phyloP scores from a whole-genome alignment of 2,888 invertebrate genomes.

The Proisotoma minuta region DNA sequence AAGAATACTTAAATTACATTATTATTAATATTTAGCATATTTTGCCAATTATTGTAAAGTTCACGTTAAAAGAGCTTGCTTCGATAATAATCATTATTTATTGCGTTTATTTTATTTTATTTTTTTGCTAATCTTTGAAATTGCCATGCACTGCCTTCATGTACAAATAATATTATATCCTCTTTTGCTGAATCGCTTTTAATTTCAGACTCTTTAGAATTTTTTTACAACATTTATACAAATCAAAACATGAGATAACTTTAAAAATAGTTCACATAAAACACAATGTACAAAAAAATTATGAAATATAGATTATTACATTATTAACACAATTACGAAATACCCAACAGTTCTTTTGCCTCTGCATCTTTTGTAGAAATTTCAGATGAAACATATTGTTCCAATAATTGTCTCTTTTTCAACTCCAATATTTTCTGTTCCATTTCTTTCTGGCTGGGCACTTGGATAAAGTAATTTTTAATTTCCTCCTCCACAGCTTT shows the following conservation, averaged over 20 bases:
- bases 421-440: slow-evolving; percentile 83
- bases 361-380: slow-evolving; percentile 51
- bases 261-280: not conserved
- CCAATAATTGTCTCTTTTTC: slow-evolving; percentile 86
- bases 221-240: too few relatives aligned
- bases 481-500: slow-evolving; percentile 51
- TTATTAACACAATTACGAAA: slow-evolving; percentile 30
- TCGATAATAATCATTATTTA: too few relatives aligned
- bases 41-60: too few relatives aligned
- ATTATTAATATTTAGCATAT: too few relatives aligned
- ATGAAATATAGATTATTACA: too few relatives aligned
- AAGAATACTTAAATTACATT: not conserved
- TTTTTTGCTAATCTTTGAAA: too few relatives aligned
- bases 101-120: too few relatives aligned
- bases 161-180: too few relatives aligned
- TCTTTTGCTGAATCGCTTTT: too few relatives aligned
- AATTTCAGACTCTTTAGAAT: not conserved
- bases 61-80: too few relatives aligned
- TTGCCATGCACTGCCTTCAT: too few relatives aligned
- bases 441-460: slow-evolving; percentile 90
- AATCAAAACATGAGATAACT: too few relatives aligned
- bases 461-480: slow-evolving; percentile 75
- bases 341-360: slow-evolving; percentile 51
- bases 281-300: not conserved
- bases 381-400: slow-evolving; percentile 62